A percentile compares a stretch with the other conserved stretches of the same genome.
Evolutionary conservation across 1,140 invertebrate species (phyloP).

Genomic region (Zeugodacus cucurbitae): DNA sequence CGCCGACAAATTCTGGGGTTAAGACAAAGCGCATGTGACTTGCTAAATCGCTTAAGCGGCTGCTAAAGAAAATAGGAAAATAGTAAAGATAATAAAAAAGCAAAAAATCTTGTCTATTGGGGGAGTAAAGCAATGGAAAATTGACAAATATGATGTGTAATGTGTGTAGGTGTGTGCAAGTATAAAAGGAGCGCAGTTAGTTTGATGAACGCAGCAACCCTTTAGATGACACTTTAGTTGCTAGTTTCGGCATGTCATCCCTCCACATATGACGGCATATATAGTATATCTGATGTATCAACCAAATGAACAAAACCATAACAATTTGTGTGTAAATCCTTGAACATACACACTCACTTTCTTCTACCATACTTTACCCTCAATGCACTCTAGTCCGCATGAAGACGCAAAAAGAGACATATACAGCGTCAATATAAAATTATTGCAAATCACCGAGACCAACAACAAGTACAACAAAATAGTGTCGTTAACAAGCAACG

Average conservation of each 20-base stretch:
- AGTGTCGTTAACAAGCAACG: background rate
- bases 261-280: background rate
- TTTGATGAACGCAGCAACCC: constrained; percentile 32
- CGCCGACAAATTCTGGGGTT: background rate
- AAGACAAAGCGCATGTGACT: constrained; percentile 30
- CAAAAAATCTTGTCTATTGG: too few relatives aligned
- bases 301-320: background rate
- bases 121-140: background rate
- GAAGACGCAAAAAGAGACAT: background rate
- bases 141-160: constrained; percentile 49
- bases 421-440: constrained; percentile 42
- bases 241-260: background rate
- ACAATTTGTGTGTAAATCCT: background rate
- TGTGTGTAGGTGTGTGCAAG: background rate
- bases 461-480: constrained; percentile 48
- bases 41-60: constrained; percentile 21
- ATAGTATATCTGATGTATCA: background rate
- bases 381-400: background rate
- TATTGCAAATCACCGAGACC: constrained; percentile 65
- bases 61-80: constrained; percentile 29
- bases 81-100: background rate
- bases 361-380: background rate
- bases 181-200: background rate
- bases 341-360: background rate
- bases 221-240: background rate